Percentiles rank a stretch among this genome's conserved stretches.
These are phyloP conservation scores for Myotis yumanensis DNA, from an alignment of 2,113 vertebrate species.

Conservation along the genomic window DNA sequence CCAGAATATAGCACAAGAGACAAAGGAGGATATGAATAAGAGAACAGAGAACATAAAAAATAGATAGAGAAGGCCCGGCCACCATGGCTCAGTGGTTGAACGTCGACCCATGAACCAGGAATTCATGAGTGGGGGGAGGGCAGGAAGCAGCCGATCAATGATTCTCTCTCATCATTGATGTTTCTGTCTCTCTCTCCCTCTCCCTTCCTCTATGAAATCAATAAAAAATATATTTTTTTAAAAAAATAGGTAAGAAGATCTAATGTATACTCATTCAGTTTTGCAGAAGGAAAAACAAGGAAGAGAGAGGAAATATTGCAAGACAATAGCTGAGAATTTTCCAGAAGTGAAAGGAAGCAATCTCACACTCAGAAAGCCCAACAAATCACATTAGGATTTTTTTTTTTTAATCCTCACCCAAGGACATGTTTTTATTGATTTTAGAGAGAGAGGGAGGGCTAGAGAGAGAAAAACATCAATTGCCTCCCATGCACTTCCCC, in stretches of 20 bases:
- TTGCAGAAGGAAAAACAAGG: neutral
- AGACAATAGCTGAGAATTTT: neutral
- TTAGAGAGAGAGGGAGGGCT: neutral
- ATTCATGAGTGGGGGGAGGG: too few species aligned
- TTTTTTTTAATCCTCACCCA: neutral
- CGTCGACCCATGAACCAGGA: too few species aligned
- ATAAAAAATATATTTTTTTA: too few species aligned
- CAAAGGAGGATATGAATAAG: neutral
- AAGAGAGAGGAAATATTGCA: neutral
- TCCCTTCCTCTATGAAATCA: too few species aligned
- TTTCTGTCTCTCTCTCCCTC: too few species aligned
- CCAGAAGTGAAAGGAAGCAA: neutral
- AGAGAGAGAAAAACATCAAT: neutral
- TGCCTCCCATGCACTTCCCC: neutral
- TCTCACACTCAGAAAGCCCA: neutral
- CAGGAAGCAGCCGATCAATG: too few species aligned
- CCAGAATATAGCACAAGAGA: neutral
- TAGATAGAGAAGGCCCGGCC: neutral
- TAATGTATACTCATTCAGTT: neutral
- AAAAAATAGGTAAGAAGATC: neutral
- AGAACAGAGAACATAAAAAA: neutral
- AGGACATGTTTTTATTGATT: neutral
- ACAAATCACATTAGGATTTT: neutral
- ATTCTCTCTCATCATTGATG: too few species aligned
- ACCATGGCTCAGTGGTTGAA: too few species aligned